A percentile compares a stretch with the other conserved stretches of the same genome.
These are phyloP conservation scores for Copsychus sechellarum DNA, from an alignment of 2,113 vertebrate genomes.

Conservation along the genomic window DNA sequence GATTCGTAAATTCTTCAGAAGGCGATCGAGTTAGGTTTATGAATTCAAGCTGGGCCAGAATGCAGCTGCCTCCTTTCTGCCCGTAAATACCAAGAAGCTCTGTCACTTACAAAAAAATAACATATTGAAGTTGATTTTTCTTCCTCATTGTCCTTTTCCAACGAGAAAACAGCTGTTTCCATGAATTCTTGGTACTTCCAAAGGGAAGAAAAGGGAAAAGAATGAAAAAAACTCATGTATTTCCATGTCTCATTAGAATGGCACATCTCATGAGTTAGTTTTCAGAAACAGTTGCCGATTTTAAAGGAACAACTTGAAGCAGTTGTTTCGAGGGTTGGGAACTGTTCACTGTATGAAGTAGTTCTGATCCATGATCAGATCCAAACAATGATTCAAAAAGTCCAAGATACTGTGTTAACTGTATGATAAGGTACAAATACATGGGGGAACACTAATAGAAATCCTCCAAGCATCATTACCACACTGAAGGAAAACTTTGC, in stretches of 20 bases:
- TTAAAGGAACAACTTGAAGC: not conserved
- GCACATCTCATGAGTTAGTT: not conserved
- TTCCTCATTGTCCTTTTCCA: not conserved
- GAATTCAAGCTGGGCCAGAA: slow-evolving; percentile 76
- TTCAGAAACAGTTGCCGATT: not conserved
- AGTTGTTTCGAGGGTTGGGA: rapidly evolving
- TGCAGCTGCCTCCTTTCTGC: slow-evolving; percentile 57
- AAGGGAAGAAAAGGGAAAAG: not conserved
- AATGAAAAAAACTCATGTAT: not conserved
- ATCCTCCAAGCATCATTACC: not conserved
- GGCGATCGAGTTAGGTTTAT: slow-evolving; percentile 79
- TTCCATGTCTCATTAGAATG: not conserved
- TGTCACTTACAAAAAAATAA: not conserved
- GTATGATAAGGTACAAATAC: not conserved
- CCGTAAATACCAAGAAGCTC: slow-evolving; percentile 6
- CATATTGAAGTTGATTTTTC: not conserved
- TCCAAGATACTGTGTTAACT: not conserved
- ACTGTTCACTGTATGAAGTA: not conserved
- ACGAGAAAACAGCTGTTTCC: not conserved
- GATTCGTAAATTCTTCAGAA: slow-evolving; percentile 89
- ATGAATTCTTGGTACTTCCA: not conserved
- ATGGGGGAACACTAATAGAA: not conserved
- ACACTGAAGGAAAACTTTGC: not conserved
- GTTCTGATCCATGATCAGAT: not conserved
- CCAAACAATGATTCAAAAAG: not conserved